Base-by-base conservation (phyloP, 2,888 invertebrate genomes). In the Drosophila suboccidentalis region DNA sequence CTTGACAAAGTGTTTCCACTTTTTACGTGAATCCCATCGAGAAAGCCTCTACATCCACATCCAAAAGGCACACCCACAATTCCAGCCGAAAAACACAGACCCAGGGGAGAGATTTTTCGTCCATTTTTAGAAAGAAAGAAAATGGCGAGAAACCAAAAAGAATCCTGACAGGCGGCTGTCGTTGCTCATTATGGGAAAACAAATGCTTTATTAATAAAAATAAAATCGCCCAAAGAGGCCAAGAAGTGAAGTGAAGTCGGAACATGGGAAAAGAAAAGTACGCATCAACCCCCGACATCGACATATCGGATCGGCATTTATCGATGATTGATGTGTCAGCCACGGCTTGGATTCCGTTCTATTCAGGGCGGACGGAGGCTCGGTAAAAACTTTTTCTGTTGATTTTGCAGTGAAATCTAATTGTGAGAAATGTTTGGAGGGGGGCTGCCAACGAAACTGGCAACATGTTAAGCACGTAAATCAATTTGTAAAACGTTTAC, bases 121-220 rank as follows among this genome's bases (percentile, higher is more conserved):
- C 51, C 50, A 67, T 34, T 65, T 69, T 68, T 49, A 53, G 71
- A 72, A 9, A n/a, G 50, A 51, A 43, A 44, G 55, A 72, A 53
- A 54, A 51, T 36, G 34, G 41, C 11, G 41, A 41, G 41, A 74
- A 57, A 34, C 51, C 50, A 32, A 71, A 69, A 74, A 74, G 71
- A 78, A 65, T 68, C 69, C 73, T 87, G 86, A 89, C 86, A 87
- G 82, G 80, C 89, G 89, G 76, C 89, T 89, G 89, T 89, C 86
- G 89, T 64, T 82, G 89, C 86, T 87, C 86, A 89, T 87, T 87
- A 89, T 85, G 71, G 75, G 82, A 80, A 87, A 89, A 89, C 86
- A 89, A 87, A 87, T 87, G 87, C 87, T 87, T 87, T 87, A 87
- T 87, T 87, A 87, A 87, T 87, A 86, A 79, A 89, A 88, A 87